Conservation (phyloP, 2,113 vertebrate genomes). For the Noturus placidus region DNA sequence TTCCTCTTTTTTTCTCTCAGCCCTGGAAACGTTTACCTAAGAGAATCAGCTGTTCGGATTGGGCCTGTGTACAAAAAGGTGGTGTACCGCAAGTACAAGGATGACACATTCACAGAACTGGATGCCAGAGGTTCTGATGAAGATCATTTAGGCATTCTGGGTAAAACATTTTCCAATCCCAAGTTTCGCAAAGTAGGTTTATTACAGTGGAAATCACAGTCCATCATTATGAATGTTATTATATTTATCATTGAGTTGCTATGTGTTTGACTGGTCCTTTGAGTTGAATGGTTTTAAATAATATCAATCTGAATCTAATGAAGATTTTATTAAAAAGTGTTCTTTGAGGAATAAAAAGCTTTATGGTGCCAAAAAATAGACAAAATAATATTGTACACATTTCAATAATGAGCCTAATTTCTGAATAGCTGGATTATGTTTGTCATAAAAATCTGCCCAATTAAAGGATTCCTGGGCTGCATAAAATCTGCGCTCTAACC, state of each 20-base stretch:
- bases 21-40: constrained; percentile 78
- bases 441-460: background rate
- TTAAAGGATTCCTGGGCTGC: background rate
- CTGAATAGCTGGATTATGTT: background rate
- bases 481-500: background rate
- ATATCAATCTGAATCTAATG: background rate
- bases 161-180: constrained; percentile 60
- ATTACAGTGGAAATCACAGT: background rate
- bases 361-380: background rate
- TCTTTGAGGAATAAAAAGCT: background rate
- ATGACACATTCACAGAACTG: constrained; percentile 74
- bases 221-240: background rate
- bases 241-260: background rate
- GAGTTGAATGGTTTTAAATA: background rate
- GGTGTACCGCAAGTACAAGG: constrained; percentile 85
- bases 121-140: constrained; percentile 72
- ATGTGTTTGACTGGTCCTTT: background rate
- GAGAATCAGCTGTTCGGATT: constrained; percentile 70
- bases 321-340: background rate
- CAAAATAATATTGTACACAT: background rate
- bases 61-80: constrained; percentile 90
- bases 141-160: constrained; percentile 85
- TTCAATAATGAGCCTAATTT: background rate
- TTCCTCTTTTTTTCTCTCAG: constrained; percentile 66
- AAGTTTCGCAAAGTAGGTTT: background rate